A percentile compares a stretch with the other conserved stretches of the same genome.
Conservation (phyloP, 2,888 invertebrate species). For the Scelioninae gen. 1 region DNA sequence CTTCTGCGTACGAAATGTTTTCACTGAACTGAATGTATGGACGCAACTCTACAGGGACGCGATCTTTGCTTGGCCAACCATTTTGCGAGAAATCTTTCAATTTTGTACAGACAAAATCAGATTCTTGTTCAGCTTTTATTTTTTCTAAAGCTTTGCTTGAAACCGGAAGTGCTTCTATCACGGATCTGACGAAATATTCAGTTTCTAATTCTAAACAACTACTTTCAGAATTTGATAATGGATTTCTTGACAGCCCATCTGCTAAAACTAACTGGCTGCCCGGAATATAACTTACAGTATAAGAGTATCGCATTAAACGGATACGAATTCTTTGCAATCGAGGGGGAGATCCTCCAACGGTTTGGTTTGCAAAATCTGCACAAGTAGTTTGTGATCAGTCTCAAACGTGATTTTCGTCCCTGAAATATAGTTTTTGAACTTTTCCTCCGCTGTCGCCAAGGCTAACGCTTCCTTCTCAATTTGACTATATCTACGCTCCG, state of each 20-base stretch:
- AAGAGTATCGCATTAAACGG: constrained; percentile 75
- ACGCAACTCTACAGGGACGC: constrained; percentile 4
- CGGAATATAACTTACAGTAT: constrained; percentile 73
- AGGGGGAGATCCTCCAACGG: constrained; percentile 77
- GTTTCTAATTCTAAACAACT: constrained; percentile 17
- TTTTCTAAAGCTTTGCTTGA: background rate
- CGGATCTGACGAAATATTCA: background rate
- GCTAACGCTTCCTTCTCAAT: constrained; percentile 81
- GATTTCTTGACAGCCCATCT: constrained; percentile 62
- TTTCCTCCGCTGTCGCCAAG: constrained; percentile 71
- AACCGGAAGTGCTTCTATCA: constrained; percentile 63
- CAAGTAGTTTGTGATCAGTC: constrained; percentile 81
- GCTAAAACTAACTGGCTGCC: constrained; percentile 51
- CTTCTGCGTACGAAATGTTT: constrained; percentile 47
- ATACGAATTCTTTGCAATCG: constrained; percentile 79
- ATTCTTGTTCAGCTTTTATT: no score
- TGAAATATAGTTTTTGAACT: constrained; percentile 77
- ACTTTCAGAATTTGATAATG: constrained; percentile 66
- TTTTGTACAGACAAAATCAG: background rate
- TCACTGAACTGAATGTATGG: constrained; percentile 55
- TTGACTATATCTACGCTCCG: constrained; percentile 60
- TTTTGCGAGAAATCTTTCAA: constrained; percentile 26
- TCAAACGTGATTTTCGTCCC: constrained; percentile 75
- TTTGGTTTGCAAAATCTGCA: constrained; percentile 78
- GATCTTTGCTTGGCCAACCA: constrained; percentile 60